Evolutionary conservation across 2,797 vertebrate species (phyloP), one percentile per base, ranked within the genome.

Genomic region (Thunnus albacares): DNA sequence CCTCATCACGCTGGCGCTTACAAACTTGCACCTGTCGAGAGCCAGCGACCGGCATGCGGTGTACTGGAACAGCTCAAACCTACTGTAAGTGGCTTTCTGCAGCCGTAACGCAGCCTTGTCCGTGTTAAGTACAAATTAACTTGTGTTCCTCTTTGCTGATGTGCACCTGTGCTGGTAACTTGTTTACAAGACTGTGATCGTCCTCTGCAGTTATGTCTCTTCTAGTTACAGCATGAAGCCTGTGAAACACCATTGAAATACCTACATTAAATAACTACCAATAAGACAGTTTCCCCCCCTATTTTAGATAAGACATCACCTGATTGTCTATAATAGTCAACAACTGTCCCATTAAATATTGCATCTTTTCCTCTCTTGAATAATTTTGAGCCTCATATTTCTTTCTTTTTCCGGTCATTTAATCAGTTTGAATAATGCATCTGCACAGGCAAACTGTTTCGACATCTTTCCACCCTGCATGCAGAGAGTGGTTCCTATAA

Each of bases 31-130:
- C 84, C 90, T 90, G 85, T 88, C 92, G 53, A 85, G 90, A 87
- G 92, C 87, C 93, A 95, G 87, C 89, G 79, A 92, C 93, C 93
- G 94, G 61, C 94, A 95, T 68, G 93, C 94, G 64, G 94, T 95
- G 80, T 94, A 95, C 83, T 95, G 94, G 94, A 95, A 95, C 94
- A 95, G 94, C 93, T 95, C 94, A 1, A 95, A 95, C 89, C 76
- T 94, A 14, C 92, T 87, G 94, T 95, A 89, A 95, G 94, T 94
- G 74, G n/a, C 75, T 57, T 2, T 41, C 30, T 49, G 22, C 67
- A n/a, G 51, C 52, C 9, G 3, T 33, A 28, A 30, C 60, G 58
- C 71, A 55, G 58, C 30, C 26, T 28, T 6, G 26, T 58, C 45
- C 30, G 28, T 26, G 43, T 35, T 49, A 13, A 7, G 13, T 24